Percentiles rank a stretch among this genome's conserved stretches.
Conservation (phyloP, 2,888 invertebrate species). For the Caenorhabditis virilis region DNA sequence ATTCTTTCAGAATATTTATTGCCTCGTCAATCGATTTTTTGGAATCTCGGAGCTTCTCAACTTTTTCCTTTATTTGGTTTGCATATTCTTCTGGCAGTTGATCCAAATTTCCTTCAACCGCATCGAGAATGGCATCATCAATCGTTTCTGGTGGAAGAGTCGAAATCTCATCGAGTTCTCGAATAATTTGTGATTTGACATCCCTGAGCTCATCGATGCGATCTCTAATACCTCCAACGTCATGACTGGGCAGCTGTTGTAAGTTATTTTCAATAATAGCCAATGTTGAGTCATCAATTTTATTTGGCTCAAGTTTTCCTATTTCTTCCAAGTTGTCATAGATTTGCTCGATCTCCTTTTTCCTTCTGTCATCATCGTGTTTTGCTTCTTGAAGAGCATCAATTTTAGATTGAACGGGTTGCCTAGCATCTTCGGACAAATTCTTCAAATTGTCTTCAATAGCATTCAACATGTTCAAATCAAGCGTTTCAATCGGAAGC, state of each 20-base stretch:
- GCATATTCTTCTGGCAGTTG: conserved; percentile 8
- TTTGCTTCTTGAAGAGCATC: too few species aligned
- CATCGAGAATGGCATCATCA: conserved; percentile 11
- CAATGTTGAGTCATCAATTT: not conserved
- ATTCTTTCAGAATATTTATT: conserved; percentile 8
- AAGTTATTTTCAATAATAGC: conserved; percentile 11
- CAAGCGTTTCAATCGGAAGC: conserved; percentile 9
- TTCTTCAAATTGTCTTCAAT: conserved; percentile 10
- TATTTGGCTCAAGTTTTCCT: not conserved
- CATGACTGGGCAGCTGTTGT: conserved; percentile 2
- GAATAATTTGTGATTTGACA: not conserved
- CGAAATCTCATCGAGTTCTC: conserved; percentile 10
- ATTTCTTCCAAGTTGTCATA: not conserved
- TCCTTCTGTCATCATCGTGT: too few species aligned
- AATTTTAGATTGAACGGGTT: too few species aligned
- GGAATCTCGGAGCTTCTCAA: conserved; percentile 8
- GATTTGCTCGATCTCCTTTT: not conserved
- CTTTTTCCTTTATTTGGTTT: conserved; percentile 6
- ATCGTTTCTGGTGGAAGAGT: conserved; percentile 11
- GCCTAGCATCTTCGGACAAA: conserved; percentile 11
- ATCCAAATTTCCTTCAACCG: conserved; percentile 9
- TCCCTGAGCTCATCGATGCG: conserved; percentile 10
- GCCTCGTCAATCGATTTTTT: conserved; percentile 8
- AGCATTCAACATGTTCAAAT: conserved; percentile 9
- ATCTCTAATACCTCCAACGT: conserved; percentile 1